phyloP scores from a whole-genome alignment of 2,113 vertebrate species.

The Columba janthina region DNA sequence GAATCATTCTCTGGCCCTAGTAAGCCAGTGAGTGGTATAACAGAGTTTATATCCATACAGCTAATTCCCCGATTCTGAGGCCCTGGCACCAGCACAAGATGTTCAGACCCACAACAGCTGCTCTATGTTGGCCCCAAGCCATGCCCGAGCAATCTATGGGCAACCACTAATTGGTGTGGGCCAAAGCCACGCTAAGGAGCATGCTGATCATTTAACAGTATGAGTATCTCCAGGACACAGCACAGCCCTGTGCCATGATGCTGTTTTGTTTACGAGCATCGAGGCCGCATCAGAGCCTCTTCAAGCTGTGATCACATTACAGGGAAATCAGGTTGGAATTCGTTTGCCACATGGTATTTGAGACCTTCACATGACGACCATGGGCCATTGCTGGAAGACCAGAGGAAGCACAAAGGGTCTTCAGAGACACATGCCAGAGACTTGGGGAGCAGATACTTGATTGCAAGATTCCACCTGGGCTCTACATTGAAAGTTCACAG shows the following conservation, averaged over 20 bases:
- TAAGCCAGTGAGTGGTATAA: neutral
- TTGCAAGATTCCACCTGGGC: neutral
- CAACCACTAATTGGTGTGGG: neutral
- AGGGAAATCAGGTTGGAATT: neutral
- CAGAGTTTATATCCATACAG: neutral
- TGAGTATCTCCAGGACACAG: neutral
- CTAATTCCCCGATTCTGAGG: neutral
- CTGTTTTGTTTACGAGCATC: neutral
- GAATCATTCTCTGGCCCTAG: neutral
- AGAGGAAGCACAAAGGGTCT: rapidly evolving
- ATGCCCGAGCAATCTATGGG: neutral
- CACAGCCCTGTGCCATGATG: neutral
- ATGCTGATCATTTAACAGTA: neutral
- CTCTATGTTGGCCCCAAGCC: neutral
- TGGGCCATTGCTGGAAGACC: neutral
- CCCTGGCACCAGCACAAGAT: neutral
- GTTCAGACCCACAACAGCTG: neutral
- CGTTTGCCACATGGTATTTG: rapidly evolving
- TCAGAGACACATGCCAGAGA: neutral
- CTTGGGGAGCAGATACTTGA: neutral
- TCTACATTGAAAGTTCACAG: neutral
- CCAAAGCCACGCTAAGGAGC: neutral
- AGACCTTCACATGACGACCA: neutral
- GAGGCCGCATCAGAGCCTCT: neutral
- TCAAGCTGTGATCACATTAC: neutral